These are phyloP conservation scores for Pycnonotus jocosus DNA, from an alignment of 2,113 vertebrate species.

Conservation along the genomic window DNA sequence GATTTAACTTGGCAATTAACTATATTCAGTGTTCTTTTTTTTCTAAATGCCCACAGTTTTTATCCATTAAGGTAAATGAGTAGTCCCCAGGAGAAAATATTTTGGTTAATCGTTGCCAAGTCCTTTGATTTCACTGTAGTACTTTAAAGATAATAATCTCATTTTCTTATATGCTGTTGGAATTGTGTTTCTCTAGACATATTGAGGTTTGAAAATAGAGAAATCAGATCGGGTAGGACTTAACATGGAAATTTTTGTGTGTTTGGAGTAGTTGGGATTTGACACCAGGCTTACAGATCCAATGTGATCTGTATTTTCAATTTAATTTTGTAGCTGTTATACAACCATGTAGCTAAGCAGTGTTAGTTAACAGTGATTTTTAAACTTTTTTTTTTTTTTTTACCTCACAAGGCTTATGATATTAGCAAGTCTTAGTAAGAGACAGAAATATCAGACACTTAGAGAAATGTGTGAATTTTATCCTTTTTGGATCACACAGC, in stretches of 20 bases:
- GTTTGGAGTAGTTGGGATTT: background rate
- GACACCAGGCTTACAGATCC: background rate
- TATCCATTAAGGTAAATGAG: background rate
- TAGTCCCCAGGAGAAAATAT: background rate
- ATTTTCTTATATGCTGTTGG: background rate
- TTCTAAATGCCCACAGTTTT: background rate
- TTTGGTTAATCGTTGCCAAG: background rate
- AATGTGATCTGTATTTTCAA: background rate
- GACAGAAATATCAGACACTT: background rate
- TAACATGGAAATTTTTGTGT: background rate
- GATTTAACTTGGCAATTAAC: background rate
- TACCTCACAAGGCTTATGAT: background rate
- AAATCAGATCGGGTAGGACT: background rate
- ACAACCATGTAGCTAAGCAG: background rate
- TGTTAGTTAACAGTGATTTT: background rate
- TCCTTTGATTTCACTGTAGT: slow-evolving; percentile 16
- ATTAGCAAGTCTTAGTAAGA: background rate
- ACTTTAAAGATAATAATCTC: background rate
- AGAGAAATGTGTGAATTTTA: background rate
- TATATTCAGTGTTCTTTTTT: background rate
- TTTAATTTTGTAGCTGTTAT: background rate
- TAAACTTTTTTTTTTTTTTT: background rate
- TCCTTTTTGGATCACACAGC: background rate
- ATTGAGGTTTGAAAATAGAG: background rate
- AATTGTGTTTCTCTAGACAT: background rate